Evolutionary conservation across 2,888 invertebrate species (phyloP), one percentile per base, ranked within the genome.

Genomic region (Priocnemis perturbator): DNA sequence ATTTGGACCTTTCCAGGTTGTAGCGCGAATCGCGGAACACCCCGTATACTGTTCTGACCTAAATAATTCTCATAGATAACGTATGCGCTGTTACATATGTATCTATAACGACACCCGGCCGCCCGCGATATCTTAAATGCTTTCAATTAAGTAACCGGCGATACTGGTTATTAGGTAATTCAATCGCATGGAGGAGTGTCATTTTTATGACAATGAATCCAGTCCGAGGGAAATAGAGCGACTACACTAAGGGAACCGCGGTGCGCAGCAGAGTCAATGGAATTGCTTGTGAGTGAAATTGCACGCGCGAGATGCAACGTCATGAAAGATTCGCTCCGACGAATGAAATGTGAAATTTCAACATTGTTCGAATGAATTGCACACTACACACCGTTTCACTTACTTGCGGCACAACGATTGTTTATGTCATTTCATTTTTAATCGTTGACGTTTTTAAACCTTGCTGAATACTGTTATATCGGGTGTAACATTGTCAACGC

Each of bases 61-160:
- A 61, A 66, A 69, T 74, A 57, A 64, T 64, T 64, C 45, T 14
- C 17, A 23, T 44, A 59, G 65, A 48, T 57, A 59, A 59, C 53
- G 23, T 15, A 44, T 55, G 69, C 58, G 60, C 60, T 44, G 53
- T 30, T 45, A 58, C n/a, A n/a, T n/a, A n/a, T n/a, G n/a, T 37
- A 45, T 53, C 52, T 64, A 47, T 11, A 37, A 23, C 26, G 50
- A 50, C 7, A 17, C 3, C 3, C 50, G 19, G n/a, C 14, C 55
- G 15, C 26, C 30, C 48, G 50, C 61, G 60, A 23, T 56, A 71
- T 48, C 60, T 58, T 19, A 37, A 20, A 23, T 55, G 56, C 15
- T 30, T 21, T 62, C 57, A 64, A 73, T 73, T 17, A 66, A 65
- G 58, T 65, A 57, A 55, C 64, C 23, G 47, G 47, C 65, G 58